Percentiles rank a stretch among this genome's conserved stretches.
phyloP scores from a whole-genome alignment of 2,797 vertebrate genomes.

The Scolopax rusticola region DNA sequence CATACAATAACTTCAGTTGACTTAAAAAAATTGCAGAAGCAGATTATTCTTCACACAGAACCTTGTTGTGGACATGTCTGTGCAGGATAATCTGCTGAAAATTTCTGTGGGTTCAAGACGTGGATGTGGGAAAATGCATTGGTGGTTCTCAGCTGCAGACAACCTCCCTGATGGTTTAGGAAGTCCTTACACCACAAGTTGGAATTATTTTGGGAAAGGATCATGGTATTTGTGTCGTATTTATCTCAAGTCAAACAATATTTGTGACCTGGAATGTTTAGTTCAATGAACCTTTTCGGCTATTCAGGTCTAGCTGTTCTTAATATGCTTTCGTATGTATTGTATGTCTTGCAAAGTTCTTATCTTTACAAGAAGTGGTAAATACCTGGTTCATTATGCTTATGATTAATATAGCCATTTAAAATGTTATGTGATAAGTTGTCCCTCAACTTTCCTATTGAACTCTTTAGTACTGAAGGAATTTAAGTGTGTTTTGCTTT shows the following conservation, averaged over 20 bases:
- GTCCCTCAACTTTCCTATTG: neutral
- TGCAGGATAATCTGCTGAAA: neutral
- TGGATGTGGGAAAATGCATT: neutral
- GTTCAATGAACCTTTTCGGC: neutral
- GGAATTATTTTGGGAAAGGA: neutral
- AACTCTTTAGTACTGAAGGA: neutral
- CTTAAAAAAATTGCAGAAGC: neutral
- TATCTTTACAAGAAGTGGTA: neutral
- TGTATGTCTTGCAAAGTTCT: neutral
- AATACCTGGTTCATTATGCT: neutral
- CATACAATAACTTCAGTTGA: fast-evolving
- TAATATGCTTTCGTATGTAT: fast-evolving
- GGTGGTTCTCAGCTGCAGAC: neutral
- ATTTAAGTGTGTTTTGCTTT: neutral
- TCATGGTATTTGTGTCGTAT: neutral
- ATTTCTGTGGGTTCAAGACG: neutral
- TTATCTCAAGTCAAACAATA: neutral
- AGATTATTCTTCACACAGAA: neutral
- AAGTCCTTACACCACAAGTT: neutral
- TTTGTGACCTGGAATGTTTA: neutral
- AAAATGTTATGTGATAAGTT: neutral
- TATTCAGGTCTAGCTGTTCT: neutral
- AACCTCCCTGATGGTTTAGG: neutral
- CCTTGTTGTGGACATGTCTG: neutral
- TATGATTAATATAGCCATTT: neutral